Percentiles rank a stretch among this genome's conserved stretches.
These are phyloP conservation scores for Norana najaformis DNA, from an alignment of 2,888 invertebrate genomes.

Conservation along the genomic window DNA sequence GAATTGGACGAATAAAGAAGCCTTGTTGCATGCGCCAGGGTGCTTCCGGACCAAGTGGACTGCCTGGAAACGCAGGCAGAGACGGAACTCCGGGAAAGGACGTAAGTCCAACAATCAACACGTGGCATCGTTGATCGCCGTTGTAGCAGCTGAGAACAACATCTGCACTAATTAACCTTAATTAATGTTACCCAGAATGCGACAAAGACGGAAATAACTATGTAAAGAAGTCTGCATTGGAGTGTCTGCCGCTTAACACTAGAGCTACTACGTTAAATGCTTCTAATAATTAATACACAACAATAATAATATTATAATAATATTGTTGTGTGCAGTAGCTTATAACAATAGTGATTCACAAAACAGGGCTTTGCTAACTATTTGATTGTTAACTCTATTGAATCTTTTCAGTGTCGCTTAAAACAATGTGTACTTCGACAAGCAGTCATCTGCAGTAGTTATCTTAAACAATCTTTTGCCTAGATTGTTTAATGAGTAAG, in stretches of 20 bases:
- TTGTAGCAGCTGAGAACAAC: not conserved
- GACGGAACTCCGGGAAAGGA: not conserved
- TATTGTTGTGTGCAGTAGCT: not conserved
- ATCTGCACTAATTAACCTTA: not conserved
- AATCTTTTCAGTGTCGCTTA: not conserved
- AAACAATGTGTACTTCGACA: too few species aligned
- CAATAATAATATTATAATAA: not conserved
- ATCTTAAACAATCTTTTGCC: not conserved
- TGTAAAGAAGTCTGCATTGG: not conserved
- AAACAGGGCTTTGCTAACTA: too few species aligned
- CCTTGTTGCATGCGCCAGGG: not conserved
- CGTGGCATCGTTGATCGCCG: not conserved
- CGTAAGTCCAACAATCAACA: not conserved
- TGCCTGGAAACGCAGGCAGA: not conserved
- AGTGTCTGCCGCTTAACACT: not conserved
- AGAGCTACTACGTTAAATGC: not conserved
- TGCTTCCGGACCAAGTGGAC: conserved; percentile 1
- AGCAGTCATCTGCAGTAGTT: not conserved
- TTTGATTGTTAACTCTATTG: not conserved
- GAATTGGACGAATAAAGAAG: not conserved
- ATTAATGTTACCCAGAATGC: not conserved
- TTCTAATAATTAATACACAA: not conserved
- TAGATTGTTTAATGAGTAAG: not conserved
- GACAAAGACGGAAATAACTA: too few species aligned
- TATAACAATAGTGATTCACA: not conserved